phyloP scores from a whole-genome alignment of 1,140 invertebrate species.

The Globodera ellingtonae region DNA sequence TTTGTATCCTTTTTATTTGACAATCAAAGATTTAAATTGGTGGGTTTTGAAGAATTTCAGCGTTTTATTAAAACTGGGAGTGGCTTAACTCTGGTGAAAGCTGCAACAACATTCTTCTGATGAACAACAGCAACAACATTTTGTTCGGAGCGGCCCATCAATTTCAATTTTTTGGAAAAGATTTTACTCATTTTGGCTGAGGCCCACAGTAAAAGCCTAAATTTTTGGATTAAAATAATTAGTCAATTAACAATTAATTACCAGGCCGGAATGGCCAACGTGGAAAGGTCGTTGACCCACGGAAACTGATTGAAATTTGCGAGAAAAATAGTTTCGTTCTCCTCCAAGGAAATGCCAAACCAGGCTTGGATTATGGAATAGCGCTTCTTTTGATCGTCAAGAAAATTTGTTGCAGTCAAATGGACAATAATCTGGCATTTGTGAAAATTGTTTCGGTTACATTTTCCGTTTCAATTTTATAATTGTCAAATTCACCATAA shows the following conservation, averaged over 20 bases:
- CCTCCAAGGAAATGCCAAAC: background rate
- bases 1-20: too few relatives aligned
- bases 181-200: conserved; percentile 6
- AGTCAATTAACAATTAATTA: background rate
- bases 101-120: background rate
- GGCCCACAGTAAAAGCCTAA: conserved; percentile 11
- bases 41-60: too few relatives aligned
- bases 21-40: too few relatives aligned
- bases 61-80: too few relatives aligned
- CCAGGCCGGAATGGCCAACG: background rate
- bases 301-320: conserved; percentile 1
- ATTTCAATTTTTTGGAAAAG: background rate
- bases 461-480: background rate
- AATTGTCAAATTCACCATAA: background rate
- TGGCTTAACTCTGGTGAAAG: background rate
- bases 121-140: background rate
- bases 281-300: background rate
- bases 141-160: background rate
- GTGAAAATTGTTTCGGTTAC: too few relatives aligned
- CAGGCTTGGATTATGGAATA: background rate
- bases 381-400: background rate
- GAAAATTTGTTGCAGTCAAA: background rate
- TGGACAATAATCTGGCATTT: background rate
- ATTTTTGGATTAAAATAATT: background rate
- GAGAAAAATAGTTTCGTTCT: background rate